Conservation (phyloP, 2,888 invertebrate genomes). For the Myopa tessellatipennis region DNA sequence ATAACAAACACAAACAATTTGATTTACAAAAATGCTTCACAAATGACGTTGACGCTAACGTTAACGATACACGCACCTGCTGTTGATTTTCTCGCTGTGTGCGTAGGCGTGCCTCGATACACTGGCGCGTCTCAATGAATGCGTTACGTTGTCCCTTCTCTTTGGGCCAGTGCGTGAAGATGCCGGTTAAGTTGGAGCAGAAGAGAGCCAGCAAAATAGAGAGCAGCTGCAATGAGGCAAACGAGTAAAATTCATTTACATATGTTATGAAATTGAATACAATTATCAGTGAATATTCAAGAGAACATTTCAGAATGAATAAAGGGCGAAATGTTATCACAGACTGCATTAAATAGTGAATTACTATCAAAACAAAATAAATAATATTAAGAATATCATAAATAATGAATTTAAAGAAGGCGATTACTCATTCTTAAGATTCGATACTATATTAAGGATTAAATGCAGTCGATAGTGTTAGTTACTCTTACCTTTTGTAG, state of each 20-base stretch:
- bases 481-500: too few relatives aligned
- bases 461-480: too few relatives aligned
- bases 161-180: constrained; percentile 91
- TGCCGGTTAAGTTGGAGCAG: constrained; percentile 85
- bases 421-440: too few relatives aligned
- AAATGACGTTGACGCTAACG: too few relatives aligned
- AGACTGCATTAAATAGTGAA: constrained; percentile 1
- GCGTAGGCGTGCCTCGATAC: constrained; percentile 89
- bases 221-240: constrained; percentile 55
- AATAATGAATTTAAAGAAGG: too few relatives aligned
- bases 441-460: too few relatives aligned
- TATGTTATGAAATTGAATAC: neutral
- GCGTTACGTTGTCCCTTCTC: constrained; percentile 92
- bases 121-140: constrained; percentile 93
- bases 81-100: constrained; percentile 95
- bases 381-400: neutral
- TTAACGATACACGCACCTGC: constrained; percentile 76
- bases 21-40: too few relatives aligned
- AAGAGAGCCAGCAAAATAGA: constrained; percentile 74
- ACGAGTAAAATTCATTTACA: neutral
- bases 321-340: neutral
- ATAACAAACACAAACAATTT: too few relatives aligned
- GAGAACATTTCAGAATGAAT: neutral
- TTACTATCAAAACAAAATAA: neutral
- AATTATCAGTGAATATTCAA: neutral